Base-by-base conservation (phyloP, 2,888 invertebrate species). In the Latrodectus elegans region DNA sequence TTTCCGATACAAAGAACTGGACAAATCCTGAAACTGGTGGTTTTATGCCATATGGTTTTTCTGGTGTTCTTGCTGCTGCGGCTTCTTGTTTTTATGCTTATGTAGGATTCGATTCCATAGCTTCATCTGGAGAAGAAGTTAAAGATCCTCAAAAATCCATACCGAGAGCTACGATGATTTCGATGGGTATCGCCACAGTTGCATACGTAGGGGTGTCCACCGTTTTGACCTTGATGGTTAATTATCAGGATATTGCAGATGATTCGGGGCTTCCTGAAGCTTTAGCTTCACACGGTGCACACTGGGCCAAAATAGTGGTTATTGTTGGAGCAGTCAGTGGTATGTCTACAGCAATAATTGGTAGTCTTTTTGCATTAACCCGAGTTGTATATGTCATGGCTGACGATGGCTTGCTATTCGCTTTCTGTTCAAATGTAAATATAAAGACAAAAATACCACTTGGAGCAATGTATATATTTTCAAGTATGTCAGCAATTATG, bases 81-180 rank as follows among this genome's bases (percentile, higher is more conserved):
- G 97, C 97, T 0, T 96, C 97, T 0, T 96, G 97, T 91, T 97
- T 97, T 91, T 97, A 97, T 91, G 97, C 97, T 0, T 98, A 96
- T 91, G 96, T 97, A 9, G 97, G 97, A 0, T 97, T 97, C 91
- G 97, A 98, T 91, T 96, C 96, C 90, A 97, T 98, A 89, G 96
- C 97, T 0, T 96, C 97, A 0, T 95, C 96, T 0, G 96, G 96
- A 8, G 97, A 97, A 92, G 97, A 97, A 92, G 96, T 96, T 0
- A 95, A 89, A 72, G 91, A 92, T 65, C 92, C 93, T 0, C 91
- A 91, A 73, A 87, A 85, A 72, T 96, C 96, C 22, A 96, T 97
- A 90, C 97, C 97, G 0, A 93, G 96, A 87, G 96, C 97, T 0
- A 97, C 97, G n/a, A 93, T 96, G 22, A 92, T 95, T 22, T 96